Evolutionary conservation across 2,113 vertebrate genomes (phyloP).

Genomic region (Myotis davidii): DNA sequence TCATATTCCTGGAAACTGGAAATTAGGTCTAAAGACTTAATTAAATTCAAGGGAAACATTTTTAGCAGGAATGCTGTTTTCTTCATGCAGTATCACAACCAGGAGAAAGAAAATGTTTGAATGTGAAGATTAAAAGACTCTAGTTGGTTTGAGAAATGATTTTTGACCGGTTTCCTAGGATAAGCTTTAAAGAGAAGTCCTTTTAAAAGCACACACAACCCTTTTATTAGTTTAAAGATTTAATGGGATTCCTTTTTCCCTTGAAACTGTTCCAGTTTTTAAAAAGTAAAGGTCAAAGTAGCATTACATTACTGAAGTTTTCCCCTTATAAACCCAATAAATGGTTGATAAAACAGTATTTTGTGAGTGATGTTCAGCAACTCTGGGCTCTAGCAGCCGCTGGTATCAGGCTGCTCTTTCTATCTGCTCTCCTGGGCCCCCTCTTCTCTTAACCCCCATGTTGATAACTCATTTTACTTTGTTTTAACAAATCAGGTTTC

Average conservation of each 20-base stretch:
- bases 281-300: slow-evolving; percentile 72
- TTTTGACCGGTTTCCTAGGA: slow-evolving; percentile 5
- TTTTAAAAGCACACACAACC: background rate
- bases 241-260: slow-evolving; percentile 57
- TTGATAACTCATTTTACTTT: background rate
- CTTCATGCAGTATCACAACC: background rate
- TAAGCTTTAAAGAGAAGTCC: slow-evolving; percentile 20
- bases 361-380: background rate
- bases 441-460: background rate
- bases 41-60: slow-evolving; percentile 38
- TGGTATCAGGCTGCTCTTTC: background rate
- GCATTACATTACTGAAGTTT: slow-evolving; percentile 53
- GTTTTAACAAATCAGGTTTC: background rate
- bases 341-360: background rate
- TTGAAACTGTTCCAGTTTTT: slow-evolving; percentile 64
- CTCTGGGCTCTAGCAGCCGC: background rate
- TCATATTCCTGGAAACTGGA: slow-evolving; percentile 35
- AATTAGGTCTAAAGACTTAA: background rate
- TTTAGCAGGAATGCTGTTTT: background rate
- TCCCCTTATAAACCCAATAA: slow-evolving; percentile 28
- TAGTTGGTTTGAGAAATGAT: background rate
- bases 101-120: background rate
- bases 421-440: background rate
- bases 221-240: slow-evolving; percentile 64
- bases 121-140: slow-evolving; percentile 39